These are phyloP conservation scores for Drosophila funebris DNA, from an alignment of 1,140 invertebrate species.

Conservation along the genomic window DNA sequence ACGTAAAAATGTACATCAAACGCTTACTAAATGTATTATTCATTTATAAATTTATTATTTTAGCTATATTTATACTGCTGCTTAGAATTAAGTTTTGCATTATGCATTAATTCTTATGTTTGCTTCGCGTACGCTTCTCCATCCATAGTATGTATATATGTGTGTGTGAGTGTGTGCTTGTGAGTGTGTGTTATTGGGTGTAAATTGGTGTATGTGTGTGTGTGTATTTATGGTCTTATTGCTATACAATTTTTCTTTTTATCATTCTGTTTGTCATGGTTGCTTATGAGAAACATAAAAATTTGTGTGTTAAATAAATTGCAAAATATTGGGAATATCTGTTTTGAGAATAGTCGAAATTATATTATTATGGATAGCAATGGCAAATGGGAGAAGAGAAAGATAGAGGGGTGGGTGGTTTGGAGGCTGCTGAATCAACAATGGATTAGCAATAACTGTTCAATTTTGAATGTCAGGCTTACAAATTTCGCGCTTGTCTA, in stretches of 20 bases:
- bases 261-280: conserved; percentile 26
- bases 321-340: background rate
- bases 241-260: conserved; percentile 51
- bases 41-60: conserved; percentile 82
- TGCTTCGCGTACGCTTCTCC: conserved; percentile 56
- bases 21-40: conserved; percentile 75
- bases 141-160: conserved; percentile 27
- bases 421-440: conserved; percentile 10
- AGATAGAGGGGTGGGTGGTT: too few relatives aligned
- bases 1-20: conserved; percentile 73
- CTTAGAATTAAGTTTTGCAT: conserved; percentile 72
- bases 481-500: conserved; percentile 55
- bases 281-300: conserved; percentile 36
- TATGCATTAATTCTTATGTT: conserved; percentile 65
- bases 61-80: conserved; percentile 78
- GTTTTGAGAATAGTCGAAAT: conserved; percentile 37
- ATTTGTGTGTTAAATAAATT: conserved; percentile 37
- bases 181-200: conserved; percentile 6
- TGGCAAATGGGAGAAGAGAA: conserved; percentile 24
- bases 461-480: conserved; percentile 70
- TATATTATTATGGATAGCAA: conserved; percentile 46
- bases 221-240: conserved; percentile 38
- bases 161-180: conserved; percentile 16
- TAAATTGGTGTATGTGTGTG: conserved; percentile 7
- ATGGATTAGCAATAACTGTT: conserved; percentile 45